Evolutionary conservation across 2,113 vertebrate species (phyloP).

Genomic region (Upupa epops): DNA sequence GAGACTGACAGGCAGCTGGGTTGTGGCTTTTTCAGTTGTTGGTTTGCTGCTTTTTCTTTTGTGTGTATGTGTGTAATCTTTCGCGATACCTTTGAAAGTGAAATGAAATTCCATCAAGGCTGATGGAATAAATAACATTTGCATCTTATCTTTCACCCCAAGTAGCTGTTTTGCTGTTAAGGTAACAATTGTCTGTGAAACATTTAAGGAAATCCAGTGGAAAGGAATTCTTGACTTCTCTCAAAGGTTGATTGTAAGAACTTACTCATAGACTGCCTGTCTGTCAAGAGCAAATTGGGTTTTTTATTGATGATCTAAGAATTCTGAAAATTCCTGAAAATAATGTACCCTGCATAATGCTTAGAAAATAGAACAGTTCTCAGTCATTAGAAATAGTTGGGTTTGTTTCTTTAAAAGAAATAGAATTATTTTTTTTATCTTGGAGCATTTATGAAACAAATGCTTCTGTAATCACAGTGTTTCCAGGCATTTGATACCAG

Average conservation of each 20-base stretch:
- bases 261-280: background rate
- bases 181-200: background rate
- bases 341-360: background rate
- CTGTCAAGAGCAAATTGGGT: background rate
- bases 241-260: background rate
- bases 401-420: background rate
- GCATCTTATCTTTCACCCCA: background rate
- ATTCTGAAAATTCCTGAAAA: background rate
- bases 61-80: background rate
- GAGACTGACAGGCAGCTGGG: background rate
- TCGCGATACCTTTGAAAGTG: background rate
- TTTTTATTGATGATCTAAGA: background rate
- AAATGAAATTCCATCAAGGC: background rate
- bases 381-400: too few species aligned
- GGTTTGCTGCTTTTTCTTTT: background rate
- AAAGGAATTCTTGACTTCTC: background rate
- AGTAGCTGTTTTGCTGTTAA: background rate
- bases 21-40: background rate
- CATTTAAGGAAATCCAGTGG: background rate
- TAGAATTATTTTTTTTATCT: background rate
- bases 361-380: background rate
- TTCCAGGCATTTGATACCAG: background rate
- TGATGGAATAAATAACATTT: background rate
- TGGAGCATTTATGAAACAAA: background rate
- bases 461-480: background rate